Evolutionary conservation across 2,888 invertebrate genomes (phyloP).

Genomic region (Abscondita cerata): DNA sequence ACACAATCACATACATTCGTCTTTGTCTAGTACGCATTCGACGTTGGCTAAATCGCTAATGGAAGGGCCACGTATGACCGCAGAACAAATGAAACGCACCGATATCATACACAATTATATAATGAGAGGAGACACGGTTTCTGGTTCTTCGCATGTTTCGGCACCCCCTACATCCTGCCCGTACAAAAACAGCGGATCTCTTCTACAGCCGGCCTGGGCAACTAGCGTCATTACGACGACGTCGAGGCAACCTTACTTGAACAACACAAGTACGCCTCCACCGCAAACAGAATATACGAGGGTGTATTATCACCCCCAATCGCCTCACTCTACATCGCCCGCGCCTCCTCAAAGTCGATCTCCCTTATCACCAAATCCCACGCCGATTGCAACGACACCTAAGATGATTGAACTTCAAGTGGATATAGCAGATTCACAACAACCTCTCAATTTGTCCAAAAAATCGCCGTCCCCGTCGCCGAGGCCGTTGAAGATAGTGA

Average conservation of each 20-base stretch:
- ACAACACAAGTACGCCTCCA: slow-evolving; percentile 52
- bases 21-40: slow-evolving; percentile 85
- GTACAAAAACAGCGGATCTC: slow-evolving; percentile 49
- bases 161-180: slow-evolving; percentile 61
- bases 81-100: slow-evolving; percentile 89
- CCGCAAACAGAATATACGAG: slow-evolving; percentile 60
- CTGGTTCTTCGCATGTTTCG: slow-evolving; percentile 62
- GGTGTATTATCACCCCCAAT: slow-evolving; percentile 54
- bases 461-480: slow-evolving; percentile 82
- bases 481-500: slow-evolving; percentile 61
- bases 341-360: slow-evolving; percentile 55
- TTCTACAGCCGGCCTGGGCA: slow-evolving; percentile 58
- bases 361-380: slow-evolving; percentile 58
- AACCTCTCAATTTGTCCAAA: slow-evolving; percentile 89
- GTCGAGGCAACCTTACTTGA: slow-evolving; percentile 56
- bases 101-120: slow-evolving; percentile 93
- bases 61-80: slow-evolving; percentile 93
- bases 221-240: slow-evolving; percentile 69
- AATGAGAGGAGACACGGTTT: slow-evolving; percentile 73
- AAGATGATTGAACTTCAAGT: slow-evolving; percentile 80
- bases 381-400: slow-evolving; percentile 58
- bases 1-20: slow-evolving; percentile 60
- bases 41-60: slow-evolving; percentile 89
- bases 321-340: slow-evolving; percentile 60
- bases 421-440: slow-evolving; percentile 80